Evolutionary conservation across 2,113 vertebrate genomes (phyloP).

Genomic region (Pygoscelis adeliae): DNA sequence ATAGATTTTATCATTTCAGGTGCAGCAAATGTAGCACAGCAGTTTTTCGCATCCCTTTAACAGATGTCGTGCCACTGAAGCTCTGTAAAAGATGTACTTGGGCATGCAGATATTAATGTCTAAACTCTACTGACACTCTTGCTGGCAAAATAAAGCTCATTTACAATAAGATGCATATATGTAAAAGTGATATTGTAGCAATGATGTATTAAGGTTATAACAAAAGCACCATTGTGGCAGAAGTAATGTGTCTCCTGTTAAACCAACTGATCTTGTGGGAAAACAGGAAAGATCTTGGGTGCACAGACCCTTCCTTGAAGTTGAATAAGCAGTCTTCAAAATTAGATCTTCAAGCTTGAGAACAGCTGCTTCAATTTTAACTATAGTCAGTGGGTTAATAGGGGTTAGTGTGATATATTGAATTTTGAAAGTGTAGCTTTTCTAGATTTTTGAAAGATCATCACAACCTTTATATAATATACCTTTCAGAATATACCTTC

Average conservation of each 20-base stretch:
- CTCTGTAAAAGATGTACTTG: not conserved
- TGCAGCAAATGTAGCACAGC: not conserved
- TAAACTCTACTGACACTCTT: not conserved
- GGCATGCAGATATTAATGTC: not conserved
- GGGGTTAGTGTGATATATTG: not conserved
- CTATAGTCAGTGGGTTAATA: not conserved
- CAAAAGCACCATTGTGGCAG: not conserved
- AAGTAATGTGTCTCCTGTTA: not conserved
- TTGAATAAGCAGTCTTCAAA: not conserved
- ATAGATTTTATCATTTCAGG: not conserved
- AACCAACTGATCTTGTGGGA: not conserved
- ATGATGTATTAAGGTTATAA: not conserved
- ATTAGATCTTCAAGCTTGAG: not conserved
- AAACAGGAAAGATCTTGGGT: not conserved
- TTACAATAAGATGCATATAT: not conserved
- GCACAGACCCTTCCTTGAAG: not conserved
- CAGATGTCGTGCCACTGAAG: not conserved
- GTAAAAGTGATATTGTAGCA: not conserved
- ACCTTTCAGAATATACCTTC: not conserved
- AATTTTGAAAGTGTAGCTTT: not conserved
- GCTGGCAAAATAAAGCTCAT: not conserved
- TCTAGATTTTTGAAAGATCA: not conserved
- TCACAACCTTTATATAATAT: not conserved
- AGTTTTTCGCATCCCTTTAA: not conserved
- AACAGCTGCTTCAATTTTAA: not conserved